Base-by-base conservation (phyloP, 2,113 vertebrate species). In the Cololabis saira region DNA sequence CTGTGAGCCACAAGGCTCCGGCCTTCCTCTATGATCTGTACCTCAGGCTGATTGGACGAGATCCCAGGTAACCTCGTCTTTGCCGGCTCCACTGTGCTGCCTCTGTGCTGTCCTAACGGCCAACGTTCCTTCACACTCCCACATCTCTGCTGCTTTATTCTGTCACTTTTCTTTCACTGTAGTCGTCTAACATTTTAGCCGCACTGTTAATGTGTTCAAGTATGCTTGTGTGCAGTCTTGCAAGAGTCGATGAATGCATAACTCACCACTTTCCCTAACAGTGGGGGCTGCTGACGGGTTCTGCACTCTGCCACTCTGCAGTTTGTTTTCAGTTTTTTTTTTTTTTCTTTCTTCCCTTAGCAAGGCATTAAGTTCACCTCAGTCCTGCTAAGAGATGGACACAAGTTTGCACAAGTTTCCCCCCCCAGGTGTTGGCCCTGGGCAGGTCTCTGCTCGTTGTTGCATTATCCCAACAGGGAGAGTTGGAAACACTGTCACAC, bases 1-100 rank as follows among this genome's bases (percentile, higher is more conserved):
- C 97, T 93, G 98, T 99, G 85, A 99, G 97, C 95, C 98, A 99
- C 94, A 99, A 98, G 92, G 96, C 96, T 90, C 96, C 98, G 94
- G 98, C 98, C 91, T 95, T 99, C 94, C 94, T 99, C 55, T 99
- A 99, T 94, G 98, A 99, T 94, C 93, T 95, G 94, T 98, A 96
- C 96, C 97, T 99, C 94, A 97, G 97, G 95, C 95, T 99, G 93
- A 97, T 95, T 87, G 98, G 98, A 97, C 95, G 95, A 95, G 96
- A 95, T 91, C 98, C 98, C 95, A 99, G 98, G 98, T 99, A 99
- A 98, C 94, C 87, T 86, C 90, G 68, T 87, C 88, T 4, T 89
- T 88, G 56, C 68, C 87, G 66, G 61, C 44, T 54, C 21, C 17
- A 64, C 57, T 47, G n/a, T 19, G 24, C 61, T 51, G 12, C 51